Base-by-base conservation (phyloP, 2,888 invertebrate genomes). In the Axea sp. region DNA sequence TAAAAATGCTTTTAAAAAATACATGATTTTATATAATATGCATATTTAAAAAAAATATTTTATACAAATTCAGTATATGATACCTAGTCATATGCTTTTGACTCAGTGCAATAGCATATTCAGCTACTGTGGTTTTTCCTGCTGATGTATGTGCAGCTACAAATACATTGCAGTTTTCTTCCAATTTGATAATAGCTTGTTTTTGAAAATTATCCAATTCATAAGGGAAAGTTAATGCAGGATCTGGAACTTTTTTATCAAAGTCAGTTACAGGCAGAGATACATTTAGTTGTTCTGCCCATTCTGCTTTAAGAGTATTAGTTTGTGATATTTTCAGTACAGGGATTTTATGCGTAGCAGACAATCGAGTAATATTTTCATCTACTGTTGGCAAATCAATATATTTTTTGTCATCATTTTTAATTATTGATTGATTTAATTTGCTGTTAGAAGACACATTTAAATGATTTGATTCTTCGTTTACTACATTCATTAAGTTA, bases 131-230 rank as follows among this genome's bases (percentile, higher is more conserved):
- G 0, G 99, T 99, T 89, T 99, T 99, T 14, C 96, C 97, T 0
- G 99, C 99, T 0, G 99, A 99, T 0, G 99, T 99, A 85, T 99
- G 99, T 0, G 99, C 99, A 0, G 99, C 98, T 0, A 99, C 98
- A 88, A 99, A 99, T 0, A 99, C 97, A 86, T 97, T 96, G 80
- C 97, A 94, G 7, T 96, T 94, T 81, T 95, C 93, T 88, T 99
- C 99, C 55, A 99, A 88, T 86, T 95, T 96, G 3, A 98, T 88
- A 68, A 99, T 96, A 0, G 99, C 98, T 90, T 96, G 95, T 88
- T 99, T 98, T 86, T 99, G 99, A 86, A 99, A 99, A 14, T 92
- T 95, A 88, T 99, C 99, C 82, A 99, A 89, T 82, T 97, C 95
- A 88, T 99, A 99, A 0, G 94, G 93, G 88, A 93, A 97, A 68